Conservation (phyloP, 2,797 vertebrate genomes). For the Eurystomus glaucurus region DNA sequence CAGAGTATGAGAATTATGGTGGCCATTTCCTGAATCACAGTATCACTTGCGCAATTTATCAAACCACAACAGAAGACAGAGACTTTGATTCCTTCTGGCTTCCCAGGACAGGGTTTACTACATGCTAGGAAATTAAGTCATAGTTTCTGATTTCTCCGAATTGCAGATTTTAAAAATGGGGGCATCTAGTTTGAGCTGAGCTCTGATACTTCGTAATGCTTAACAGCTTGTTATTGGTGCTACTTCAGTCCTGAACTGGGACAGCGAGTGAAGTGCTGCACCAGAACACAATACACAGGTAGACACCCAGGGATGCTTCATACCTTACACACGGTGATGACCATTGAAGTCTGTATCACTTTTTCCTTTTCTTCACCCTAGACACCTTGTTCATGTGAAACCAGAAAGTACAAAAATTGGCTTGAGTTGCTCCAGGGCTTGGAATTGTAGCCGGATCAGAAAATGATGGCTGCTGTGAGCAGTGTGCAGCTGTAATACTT, state of each 20-base stretch:
- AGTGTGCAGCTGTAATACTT: not conserved
- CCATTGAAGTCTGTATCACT: not conserved
- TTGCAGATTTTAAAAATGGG: not conserved
- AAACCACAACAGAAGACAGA: not conserved
- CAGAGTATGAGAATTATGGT: not conserved
- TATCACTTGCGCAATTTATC: not conserved
- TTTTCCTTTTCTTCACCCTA: not conserved
- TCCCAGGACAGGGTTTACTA: not conserved
- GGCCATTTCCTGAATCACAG: not conserved
- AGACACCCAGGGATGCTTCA: not conserved
- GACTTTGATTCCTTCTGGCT: not conserved
- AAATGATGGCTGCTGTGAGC: accelerated
- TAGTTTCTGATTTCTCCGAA: not conserved
- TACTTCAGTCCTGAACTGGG: not conserved
- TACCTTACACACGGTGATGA: not conserved
- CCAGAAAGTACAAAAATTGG: not conserved
- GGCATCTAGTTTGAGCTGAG: not conserved
- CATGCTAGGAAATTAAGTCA: not conserved
- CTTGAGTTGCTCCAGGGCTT: not conserved
- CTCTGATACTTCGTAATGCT: not conserved
- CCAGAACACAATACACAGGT: not conserved
- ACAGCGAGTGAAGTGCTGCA: not conserved
- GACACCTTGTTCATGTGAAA: too few species aligned
- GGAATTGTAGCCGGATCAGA: not conserved
- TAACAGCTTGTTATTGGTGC: not conserved